Evolutionary conservation across 2,797 vertebrate genomes (phyloP), one percentile per base, ranked within the genome.

Genomic region (Galaxias olidus): DNA sequence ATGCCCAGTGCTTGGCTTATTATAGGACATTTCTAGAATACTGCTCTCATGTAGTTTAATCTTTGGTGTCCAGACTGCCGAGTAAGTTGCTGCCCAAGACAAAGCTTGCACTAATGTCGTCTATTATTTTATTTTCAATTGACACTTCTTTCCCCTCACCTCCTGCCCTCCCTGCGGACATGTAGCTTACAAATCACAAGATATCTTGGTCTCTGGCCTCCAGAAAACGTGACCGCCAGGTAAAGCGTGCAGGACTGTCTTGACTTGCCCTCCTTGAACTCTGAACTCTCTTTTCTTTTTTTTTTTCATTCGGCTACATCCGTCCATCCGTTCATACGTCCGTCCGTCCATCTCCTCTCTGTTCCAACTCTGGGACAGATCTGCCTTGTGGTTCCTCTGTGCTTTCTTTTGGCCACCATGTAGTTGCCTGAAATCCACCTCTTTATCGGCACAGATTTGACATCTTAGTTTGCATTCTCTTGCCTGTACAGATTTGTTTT

Each of bases 181-280:
- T 86, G 79, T 92, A 93, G 91, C 92, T 92, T 92, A 92, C 91
- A 93, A 92, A 93, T 92, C 91, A 94, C 91, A 92, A 92, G 92
- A 90, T 93, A 87, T 92, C 88, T 91, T 93, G 91, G 91, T 92
- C 91, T 92, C 84, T 93, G 92, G 90, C 92, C 83, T 93, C 91
- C 87, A 90, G 92, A 93, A 93, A 93, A 88, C 90, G 91, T 88
- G 92, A 93, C 74, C 92, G 92, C 87, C 92, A 93, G 92, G 92
- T 93, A 93, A 93, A 91, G 85, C 82, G 86, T 79, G 79, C 84
- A 84, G 89, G 89, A 86, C 83, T 91, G 90, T 87, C 80, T 84
- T 88, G 85, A 87, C 84, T 88, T 92, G 90, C 91, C 90, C 92
- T 90, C 91, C 87, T 87, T 81, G 83, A 90, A 74, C 84, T 76